These are phyloP conservation scores for Zygaena filipendulae DNA, from an alignment of 2,888 invertebrate genomes.

Conservation along the genomic window DNA sequence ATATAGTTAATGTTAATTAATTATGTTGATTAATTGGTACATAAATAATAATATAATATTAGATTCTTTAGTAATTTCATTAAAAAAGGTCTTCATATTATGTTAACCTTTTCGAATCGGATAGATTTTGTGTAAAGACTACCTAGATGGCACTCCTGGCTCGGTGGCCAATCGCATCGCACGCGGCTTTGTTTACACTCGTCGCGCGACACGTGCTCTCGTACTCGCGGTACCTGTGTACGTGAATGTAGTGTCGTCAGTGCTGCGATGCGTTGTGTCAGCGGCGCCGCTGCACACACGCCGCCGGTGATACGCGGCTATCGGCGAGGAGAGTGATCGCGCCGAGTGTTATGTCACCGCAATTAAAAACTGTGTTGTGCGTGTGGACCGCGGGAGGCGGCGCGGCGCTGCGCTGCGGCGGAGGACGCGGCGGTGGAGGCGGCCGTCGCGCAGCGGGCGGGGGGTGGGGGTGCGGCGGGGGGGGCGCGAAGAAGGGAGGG, in stretches of 20 bases:
- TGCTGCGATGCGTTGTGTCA: too few species aligned
- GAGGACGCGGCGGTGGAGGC: constrained; percentile 21
- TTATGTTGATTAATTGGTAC: too few species aligned
- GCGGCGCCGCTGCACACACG: too few species aligned
- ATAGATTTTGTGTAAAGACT: too few species aligned
- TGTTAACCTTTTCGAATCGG: too few species aligned
- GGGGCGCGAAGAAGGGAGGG: constrained; percentile 20
- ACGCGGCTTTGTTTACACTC: constrained; percentile 41
- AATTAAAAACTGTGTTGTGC: constrained; percentile 37
- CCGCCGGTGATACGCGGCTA: constrained; percentile 33
- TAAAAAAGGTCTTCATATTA: too few species aligned
- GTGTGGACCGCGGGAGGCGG: constrained; percentile 17
- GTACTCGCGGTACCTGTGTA: constrained; percentile 29
- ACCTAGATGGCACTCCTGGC: constrained; percentile 37
- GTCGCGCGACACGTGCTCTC: constrained; percentile 36
- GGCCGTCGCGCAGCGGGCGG: constrained; percentile 12
- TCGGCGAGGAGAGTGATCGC: constrained; percentile 41
- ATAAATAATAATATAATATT: too few species aligned
- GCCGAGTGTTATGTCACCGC: constrained; percentile 38
- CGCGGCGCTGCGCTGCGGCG: constrained; percentile 9
- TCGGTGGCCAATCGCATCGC: constrained; percentile 23
- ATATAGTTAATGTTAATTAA: too few species aligned
- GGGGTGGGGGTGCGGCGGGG: constrained; percentile 15
- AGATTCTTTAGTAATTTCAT: too few species aligned
- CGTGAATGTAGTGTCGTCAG: too few species aligned